Conservation (phyloP, 2,113 vertebrate species). For the Podocnemis expansa region DNA sequence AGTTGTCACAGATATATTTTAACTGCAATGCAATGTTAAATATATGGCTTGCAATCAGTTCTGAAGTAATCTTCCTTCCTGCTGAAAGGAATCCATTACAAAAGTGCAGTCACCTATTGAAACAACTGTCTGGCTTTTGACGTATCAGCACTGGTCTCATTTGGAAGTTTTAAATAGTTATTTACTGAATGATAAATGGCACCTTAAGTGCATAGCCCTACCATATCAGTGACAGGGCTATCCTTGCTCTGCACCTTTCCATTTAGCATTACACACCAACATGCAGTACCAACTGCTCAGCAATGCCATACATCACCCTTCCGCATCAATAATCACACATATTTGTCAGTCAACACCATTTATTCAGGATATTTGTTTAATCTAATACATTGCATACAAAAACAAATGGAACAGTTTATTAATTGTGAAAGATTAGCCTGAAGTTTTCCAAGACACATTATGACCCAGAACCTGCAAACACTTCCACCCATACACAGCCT, state of each 20-base stretch:
- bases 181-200: not conserved
- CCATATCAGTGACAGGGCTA: not conserved
- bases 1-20: not conserved
- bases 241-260: not conserved
- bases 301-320: not conserved
- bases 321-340: not conserved
- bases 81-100: not conserved
- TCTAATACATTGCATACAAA: not conserved
- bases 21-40: not conserved
- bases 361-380: not conserved
- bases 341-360: not conserved
- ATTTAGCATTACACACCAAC: not conserved
- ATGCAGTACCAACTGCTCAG: not conserved
- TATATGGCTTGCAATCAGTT: not conserved
- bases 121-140: not conserved
- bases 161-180: constrained; percentile 1
- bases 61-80: not conserved
- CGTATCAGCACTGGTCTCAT: not conserved
- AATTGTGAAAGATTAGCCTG: not conserved
- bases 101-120: not conserved
- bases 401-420: not conserved
- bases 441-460: not conserved
- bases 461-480: not conserved
- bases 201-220: not conserved
- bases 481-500: not conserved